Conservation (phyloP, 2,797 vertebrate genomes). For the Mastacembelus armatus region DNA sequence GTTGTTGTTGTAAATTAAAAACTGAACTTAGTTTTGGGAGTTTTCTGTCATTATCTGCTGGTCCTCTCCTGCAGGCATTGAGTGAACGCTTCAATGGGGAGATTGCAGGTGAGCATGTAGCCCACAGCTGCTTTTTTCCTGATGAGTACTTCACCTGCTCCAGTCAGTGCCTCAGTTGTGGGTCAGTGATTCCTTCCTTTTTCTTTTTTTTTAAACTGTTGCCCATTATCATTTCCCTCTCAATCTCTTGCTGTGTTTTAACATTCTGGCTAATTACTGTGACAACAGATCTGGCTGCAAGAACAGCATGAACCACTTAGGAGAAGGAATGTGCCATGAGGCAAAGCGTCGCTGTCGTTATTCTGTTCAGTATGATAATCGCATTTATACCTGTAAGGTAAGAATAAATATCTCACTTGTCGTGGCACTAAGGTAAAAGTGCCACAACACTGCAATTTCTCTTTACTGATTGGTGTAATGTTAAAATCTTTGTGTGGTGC, state of each 20-base stretch:
- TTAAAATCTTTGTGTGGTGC: constrained; percentile 13
- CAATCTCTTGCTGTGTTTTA: background rate
- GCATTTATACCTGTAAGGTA: constrained; percentile 98
- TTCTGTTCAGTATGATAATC: constrained; percentile 94
- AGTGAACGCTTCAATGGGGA: constrained; percentile 98
- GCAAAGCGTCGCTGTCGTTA: constrained; percentile 95
- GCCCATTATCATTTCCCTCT: background rate
- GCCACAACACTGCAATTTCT: background rate
- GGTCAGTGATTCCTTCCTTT: constrained; percentile 83
- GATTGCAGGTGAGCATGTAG: constrained; percentile 93
- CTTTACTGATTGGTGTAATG: background rate
- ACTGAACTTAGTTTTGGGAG: background rate
- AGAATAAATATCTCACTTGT: constrained; percentile 47
- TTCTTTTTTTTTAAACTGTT: background rate
- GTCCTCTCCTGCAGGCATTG: constrained; percentile 84
- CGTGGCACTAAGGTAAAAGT: background rate
- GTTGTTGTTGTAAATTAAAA: background rate
- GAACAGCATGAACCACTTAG: constrained; percentile 98
- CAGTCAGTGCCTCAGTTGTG: constrained; percentile 94
- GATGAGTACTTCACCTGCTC: constrained; percentile 99
- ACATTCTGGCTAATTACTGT: background rate
- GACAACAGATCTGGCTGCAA: constrained; percentile 91
- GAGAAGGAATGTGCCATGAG: constrained; percentile 91
- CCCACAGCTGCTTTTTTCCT: constrained; percentile 97
- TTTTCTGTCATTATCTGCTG: constrained; percentile 3